Percentiles rank a stretch among this genome's conserved stretches.
Evolutionary conservation across 1,140 invertebrate genomes (phyloP).

Genomic region (Patella vulgata): DNA sequence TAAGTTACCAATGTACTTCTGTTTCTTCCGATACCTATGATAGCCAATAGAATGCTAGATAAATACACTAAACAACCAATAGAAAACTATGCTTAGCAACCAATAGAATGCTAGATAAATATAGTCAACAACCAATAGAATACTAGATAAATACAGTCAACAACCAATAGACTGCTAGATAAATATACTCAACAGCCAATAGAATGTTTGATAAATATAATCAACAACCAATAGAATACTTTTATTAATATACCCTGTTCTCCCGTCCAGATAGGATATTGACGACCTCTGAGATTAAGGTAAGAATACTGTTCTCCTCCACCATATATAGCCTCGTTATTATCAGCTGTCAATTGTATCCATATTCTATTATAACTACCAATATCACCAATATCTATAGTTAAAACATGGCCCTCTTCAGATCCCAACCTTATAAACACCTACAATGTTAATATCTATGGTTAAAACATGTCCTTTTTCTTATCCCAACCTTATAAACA

Average conservation of each 20-base stretch:
- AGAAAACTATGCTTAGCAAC: no score
- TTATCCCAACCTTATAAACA: no score
- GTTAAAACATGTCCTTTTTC: no score
- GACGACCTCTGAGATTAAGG: conserved; percentile 53
- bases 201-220: not conserved
- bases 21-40: conserved; percentile 56
- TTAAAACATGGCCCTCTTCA: conserved; percentile 8
- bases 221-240: not conserved
- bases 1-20: conserved; percentile 53
- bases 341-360: conserved; percentile 25
- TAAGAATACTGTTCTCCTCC: conserved; percentile 62
- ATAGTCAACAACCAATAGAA: conserved; percentile 2
- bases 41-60: no score
- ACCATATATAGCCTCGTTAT: conserved; percentile 55
- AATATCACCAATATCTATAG: conserved; percentile 2
- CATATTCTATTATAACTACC: conserved; percentile 25
- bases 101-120: conserved; percentile 19
- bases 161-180: conserved; percentile 6
- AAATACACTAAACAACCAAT: not conserved
- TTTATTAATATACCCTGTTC: conserved; percentile 53
- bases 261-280: conserved; percentile 61
- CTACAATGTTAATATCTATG: no score
- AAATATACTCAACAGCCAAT: conserved; percentile 14
- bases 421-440: not conserved
- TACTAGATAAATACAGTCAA: conserved; percentile 7